Percentiles rank a stretch among this genome's conserved stretches.
Evolutionary conservation across 2,113 vertebrate species (phyloP).

Genomic region (Podiceps cristatus): DNA sequence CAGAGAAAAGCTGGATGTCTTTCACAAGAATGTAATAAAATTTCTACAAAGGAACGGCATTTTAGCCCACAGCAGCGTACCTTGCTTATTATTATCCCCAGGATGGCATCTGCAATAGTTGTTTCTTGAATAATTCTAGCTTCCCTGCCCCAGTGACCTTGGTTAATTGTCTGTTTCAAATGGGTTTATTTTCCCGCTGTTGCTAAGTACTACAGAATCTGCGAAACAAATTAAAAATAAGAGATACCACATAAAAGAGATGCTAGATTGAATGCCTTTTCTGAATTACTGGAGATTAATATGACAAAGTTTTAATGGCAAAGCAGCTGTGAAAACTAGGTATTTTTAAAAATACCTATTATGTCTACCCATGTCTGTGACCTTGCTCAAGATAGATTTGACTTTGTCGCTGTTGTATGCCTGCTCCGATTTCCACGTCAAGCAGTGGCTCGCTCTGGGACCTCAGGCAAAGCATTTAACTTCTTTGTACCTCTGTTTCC

Average conservation of each 20-base stretch:
- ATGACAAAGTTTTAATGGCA: background rate
- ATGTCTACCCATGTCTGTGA: background rate
- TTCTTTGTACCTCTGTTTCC: background rate
- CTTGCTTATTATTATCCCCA: background rate
- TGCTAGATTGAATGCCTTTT: constrained; percentile 20
- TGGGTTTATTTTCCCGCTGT: constrained; percentile 53
- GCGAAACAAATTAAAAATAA: constrained; percentile 52
- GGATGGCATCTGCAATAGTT: constrained; percentile 18
- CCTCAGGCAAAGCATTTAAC: background rate
- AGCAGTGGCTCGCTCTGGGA: background rate
- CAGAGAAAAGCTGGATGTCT: background rate
- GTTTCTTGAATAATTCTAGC: constrained; percentile 8
- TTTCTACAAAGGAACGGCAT: background rate
- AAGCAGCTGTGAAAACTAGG: background rate
- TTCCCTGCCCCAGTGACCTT: constrained; percentile 51
- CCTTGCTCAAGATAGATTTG: background rate
- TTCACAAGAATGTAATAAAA: background rate
- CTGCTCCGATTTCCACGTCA: background rate
- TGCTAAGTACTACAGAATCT: constrained; percentile 20
- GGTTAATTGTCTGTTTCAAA: constrained; percentile 68
- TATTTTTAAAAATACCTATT: constrained; percentile 19
- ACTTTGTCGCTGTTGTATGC: background rate
- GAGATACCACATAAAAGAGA: constrained; percentile 39
- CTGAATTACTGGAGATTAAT: constrained; percentile 41
- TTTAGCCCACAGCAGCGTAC: background rate